Evolutionary conservation across 1,140 invertebrate genomes (phyloP).

Genomic region (Pseudomyrmex dendroicus): DNA sequence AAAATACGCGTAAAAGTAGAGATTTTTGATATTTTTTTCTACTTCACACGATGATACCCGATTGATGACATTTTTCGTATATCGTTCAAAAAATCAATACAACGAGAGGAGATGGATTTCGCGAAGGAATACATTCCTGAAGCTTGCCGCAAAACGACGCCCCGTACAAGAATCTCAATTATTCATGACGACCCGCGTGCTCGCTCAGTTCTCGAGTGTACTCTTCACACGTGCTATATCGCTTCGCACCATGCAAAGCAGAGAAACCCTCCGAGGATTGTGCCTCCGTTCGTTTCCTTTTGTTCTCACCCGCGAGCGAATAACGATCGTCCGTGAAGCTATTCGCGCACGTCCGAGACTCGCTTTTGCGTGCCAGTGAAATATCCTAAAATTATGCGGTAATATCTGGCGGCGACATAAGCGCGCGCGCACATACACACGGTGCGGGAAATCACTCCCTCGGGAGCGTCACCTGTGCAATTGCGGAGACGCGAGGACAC

Average conservation of each 20-base stretch:
- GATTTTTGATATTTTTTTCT: neutral
- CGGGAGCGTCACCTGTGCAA: slow-evolving; percentile 67
- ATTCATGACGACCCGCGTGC: slow-evolving; percentile 53
- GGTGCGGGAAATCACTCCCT: slow-evolving; percentile 58
- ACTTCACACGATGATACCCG: neutral
- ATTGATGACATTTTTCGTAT: slow-evolving; percentile 22
- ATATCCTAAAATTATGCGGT: slow-evolving; percentile 81
- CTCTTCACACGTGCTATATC: slow-evolving; percentile 51
- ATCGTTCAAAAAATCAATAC: slow-evolving; percentile 21
- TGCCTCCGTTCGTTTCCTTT: slow-evolving; percentile 47
- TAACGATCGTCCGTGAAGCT: slow-evolving; percentile 63
- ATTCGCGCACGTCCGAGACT: slow-evolving; percentile 43
- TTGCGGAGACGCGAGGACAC: slow-evolving; percentile 51
- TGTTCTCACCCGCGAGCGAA: slow-evolving; percentile 39
- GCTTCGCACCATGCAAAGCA: slow-evolving; percentile 46
- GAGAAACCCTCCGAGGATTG: slow-evolving; percentile 25
- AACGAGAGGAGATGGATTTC: slow-evolving; percentile 45
- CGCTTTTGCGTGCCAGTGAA: slow-evolving; percentile 72
- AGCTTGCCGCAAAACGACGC: slow-evolving; percentile 44
- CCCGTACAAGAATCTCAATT: slow-evolving; percentile 57
- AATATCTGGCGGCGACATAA: slow-evolving; percentile 76
- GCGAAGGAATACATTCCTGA: slow-evolving; percentile 17
- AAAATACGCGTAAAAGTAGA: neutral
- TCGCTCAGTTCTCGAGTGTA: slow-evolving; percentile 36
- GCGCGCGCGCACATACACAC: slow-evolving; percentile 27